Base-by-base conservation (phyloP, 2,888 invertebrate species). In the Plutella xylostella region DNA sequence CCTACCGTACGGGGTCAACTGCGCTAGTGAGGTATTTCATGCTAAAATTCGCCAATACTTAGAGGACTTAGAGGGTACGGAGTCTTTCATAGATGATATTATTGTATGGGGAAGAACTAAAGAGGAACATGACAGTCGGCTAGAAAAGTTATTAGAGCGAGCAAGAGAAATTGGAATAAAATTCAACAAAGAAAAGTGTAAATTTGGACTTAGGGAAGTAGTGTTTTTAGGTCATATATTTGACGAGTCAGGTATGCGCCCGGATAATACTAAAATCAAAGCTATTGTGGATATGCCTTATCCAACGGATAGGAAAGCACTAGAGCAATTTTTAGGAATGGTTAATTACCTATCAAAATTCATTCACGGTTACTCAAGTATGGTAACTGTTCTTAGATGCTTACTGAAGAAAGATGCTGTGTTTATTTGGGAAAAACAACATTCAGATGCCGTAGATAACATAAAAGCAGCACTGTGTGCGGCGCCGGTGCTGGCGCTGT, bases 181-280 rank as follows among this genome's bases (percentile, higher is more conserved):
- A 45, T 55, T 57, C 43, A 54, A 53, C 22, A 49, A 46, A 30
- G 34, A 47, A 11, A 50, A 54, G 35, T 54, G 53, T 15, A 14
- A 34, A 11, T 30, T 42, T 31, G 5, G 42, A 19, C 18, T 42
- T 9, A 25, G 14, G n/a, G 20, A 42, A 17, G 42, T 42, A 5
- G 19, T 12, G 5, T 42, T 33, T 19, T 14, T 42, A 12, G 42
- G 42, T 19, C 42, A 42, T 20, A 28, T 14, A 11, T 30, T 30
- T 14, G 12, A 14, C n/a, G 12, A 5, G 4, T 11, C 11, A 30
- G 30, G 30, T 14, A 30, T 30, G 30, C 11, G n/a, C 11, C 11
- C n/a, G n/a, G 30, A 30, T 12, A 14, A 9, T 6, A n/a, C 17
- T 3, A 42, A 42, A 30, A 3, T 42, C 3, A 42, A 18, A 20